These are phyloP conservation scores for Esox masquinongy DNA, from an alignment of 2,797 vertebrate genomes.

Conservation along the genomic window DNA sequence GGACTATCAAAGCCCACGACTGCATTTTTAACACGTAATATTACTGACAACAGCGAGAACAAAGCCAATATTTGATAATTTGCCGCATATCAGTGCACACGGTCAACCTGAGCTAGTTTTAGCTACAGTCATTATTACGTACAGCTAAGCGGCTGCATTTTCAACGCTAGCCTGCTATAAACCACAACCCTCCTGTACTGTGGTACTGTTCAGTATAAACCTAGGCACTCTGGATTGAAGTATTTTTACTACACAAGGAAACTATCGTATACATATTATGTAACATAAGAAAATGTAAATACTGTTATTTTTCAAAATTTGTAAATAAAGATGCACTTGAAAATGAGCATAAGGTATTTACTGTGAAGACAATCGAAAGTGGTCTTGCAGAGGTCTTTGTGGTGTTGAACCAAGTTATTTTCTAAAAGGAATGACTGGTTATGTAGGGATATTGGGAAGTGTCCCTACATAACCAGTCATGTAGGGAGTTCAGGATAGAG, in stretches of 20 bases:
- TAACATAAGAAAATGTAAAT: constrained; percentile 72
- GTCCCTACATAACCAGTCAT: neutral
- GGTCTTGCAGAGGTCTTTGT: constrained; percentile 47
- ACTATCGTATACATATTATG: constrained; percentile 59
- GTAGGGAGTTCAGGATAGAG: constrained; percentile 44
- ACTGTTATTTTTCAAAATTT: constrained; percentile 72
- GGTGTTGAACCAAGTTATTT: constrained; percentile 42
- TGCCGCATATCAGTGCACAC: constrained; percentile 29
- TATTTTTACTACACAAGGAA: constrained; percentile 66
- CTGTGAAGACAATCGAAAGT: constrained; percentile 78
- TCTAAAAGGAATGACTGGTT: constrained; percentile 23
- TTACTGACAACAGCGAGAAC: constrained; percentile 29
- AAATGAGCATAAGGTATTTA: constrained; percentile 59
- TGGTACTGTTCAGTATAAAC: neutral
- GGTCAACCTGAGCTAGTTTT: neutral
- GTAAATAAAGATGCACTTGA: constrained; percentile 66
- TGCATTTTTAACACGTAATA: constrained; percentile 43
- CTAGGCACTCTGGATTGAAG: constrained; percentile 52
- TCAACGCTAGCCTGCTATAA: constrained; percentile 59
- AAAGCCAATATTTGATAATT: constrained; percentile 22
- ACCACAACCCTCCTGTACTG: constrained; percentile 3
- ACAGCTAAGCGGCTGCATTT: constrained; percentile 54
- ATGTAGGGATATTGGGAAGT: constrained; percentile 16
- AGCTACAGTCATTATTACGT: constrained; percentile 37
- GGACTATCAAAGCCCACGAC: constrained; percentile 44